These are phyloP conservation scores for Apus apus DNA, from an alignment of 2,113 vertebrate genomes.

Conservation along the genomic window DNA sequence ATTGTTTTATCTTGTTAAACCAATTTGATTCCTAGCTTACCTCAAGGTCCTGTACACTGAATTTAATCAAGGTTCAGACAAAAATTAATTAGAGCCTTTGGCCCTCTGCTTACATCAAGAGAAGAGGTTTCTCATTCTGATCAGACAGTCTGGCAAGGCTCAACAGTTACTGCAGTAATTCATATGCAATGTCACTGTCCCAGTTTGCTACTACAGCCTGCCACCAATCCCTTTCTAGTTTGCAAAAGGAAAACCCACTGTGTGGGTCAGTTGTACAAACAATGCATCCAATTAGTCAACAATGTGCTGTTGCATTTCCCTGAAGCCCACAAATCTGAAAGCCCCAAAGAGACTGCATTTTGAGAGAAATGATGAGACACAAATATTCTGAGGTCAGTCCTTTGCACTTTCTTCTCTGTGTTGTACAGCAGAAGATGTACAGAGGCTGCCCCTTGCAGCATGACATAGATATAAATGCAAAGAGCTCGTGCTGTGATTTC, in stretches of 20 bases:
- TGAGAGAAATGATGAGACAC: not conserved
- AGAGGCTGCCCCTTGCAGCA: not conserved
- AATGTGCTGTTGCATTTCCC: slow-evolving; percentile 7
- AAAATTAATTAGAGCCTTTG: not conserved
- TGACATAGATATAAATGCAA: not conserved
- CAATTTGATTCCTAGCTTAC: not conserved
- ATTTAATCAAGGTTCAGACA: slow-evolving; percentile 1
- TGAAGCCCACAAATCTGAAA: not conserved
- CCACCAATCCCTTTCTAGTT: not conserved
- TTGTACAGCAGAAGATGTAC: not conserved
- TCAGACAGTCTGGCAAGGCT: not conserved
- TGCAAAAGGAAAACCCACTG: not conserved
- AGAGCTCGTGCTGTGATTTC: not conserved
- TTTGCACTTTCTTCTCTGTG: not conserved
- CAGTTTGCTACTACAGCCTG: not conserved
- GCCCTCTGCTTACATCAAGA: not conserved
- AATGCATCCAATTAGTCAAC: slow-evolving; percentile 44
- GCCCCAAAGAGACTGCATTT: not conserved
- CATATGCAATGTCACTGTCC: not conserved
- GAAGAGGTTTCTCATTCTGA: not conserved
- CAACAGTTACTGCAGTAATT: not conserved
- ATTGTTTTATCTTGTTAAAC: not conserved
- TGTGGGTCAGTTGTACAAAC: slow-evolving; percentile 39
- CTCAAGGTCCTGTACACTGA: not conserved
- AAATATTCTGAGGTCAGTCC: slow-evolving; percentile 8